Percentiles rank a stretch among this genome's conserved stretches.
Conservation (phyloP, 2,888 invertebrate species). For the Clunio marinus region DNA sequence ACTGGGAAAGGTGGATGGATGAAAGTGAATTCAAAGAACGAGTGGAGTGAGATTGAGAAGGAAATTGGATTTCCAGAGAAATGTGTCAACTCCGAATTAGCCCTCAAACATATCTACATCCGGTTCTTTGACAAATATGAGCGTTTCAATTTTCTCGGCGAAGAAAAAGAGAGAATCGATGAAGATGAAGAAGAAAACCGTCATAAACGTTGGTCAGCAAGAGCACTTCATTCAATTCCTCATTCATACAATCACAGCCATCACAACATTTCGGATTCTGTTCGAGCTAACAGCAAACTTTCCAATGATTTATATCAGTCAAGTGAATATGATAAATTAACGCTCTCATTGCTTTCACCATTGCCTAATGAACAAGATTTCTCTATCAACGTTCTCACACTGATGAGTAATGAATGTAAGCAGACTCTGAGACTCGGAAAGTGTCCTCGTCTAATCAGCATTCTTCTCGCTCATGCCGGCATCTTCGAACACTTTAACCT, state of each 20-base stretch:
- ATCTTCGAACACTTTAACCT: constrained; percentile 82
- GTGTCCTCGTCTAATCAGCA: constrained; percentile 81
- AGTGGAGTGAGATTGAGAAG: constrained; percentile 79
- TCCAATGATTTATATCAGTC: constrained; percentile 63
- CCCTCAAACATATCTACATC: constrained; percentile 77
- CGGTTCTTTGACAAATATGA: constrained; percentile 85
- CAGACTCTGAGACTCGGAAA: constrained; percentile 80
- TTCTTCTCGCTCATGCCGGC: constrained; percentile 89
- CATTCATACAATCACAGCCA: constrained; percentile 73
- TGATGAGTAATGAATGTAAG: constrained; percentile 90
- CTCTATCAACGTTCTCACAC: constrained; percentile 93
- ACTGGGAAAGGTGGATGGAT: constrained; percentile 90
- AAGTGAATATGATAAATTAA: constrained; percentile 79
- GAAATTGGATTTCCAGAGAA: constrained; percentile 72
- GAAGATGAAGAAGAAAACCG: constrained; percentile 69
- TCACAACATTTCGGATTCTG: constrained; percentile 65
- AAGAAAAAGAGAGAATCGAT: constrained; percentile 75
- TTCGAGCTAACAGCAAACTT: constrained; percentile 62
- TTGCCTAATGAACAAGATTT: constrained; percentile 98
- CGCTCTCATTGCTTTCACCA: constrained; percentile 89
- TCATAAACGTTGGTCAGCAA: constrained; percentile 63
- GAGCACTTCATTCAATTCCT: constrained; percentile 64
- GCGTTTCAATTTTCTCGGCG: constrained; percentile 80
- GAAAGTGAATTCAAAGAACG: constrained; percentile 72
- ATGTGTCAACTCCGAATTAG: constrained; percentile 85